Percentiles rank a stretch among this genome's conserved stretches.
These are phyloP conservation scores for Leptura quadrifasciata DNA, from an alignment of 2,888 invertebrate genomes.

Conservation along the genomic window DNA sequence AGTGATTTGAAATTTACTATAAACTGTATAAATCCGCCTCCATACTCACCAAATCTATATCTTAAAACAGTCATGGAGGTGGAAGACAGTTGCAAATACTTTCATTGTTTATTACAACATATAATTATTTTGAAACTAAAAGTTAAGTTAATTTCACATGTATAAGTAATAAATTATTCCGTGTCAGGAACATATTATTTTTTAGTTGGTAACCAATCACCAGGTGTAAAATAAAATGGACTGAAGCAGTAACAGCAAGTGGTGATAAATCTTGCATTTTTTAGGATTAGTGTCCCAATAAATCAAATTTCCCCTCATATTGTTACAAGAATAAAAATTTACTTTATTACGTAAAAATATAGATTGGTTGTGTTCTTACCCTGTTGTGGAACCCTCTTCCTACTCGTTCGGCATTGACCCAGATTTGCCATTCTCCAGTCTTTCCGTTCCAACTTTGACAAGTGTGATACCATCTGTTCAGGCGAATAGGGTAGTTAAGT, in stretches of 20 bases:
- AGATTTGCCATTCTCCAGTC: slow-evolving; percentile 93
- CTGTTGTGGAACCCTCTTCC: slow-evolving; percentile 91
- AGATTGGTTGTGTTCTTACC: slow-evolving; percentile 75
- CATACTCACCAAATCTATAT: too few species aligned
- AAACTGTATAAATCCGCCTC: too few species aligned
- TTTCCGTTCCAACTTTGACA: slow-evolving; percentile 93
- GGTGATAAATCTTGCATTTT: not conserved
- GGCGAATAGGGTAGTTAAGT: slow-evolving; percentile 81
- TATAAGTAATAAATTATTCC: too few species aligned
- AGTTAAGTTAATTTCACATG: too few species aligned
- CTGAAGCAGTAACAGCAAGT: not conserved
- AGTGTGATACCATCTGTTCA: slow-evolving; percentile 89
- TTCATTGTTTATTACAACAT: too few species aligned
- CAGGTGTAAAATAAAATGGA: too few species aligned
- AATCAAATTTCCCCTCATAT: not conserved
- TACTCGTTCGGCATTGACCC: slow-evolving; percentile 90
- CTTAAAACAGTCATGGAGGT: too few species aligned
- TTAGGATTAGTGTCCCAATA: not conserved
- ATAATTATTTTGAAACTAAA: too few species aligned
- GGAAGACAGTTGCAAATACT: too few species aligned
- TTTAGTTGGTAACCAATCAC: too few species aligned
- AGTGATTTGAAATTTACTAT: too few species aligned
- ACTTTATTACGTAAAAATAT: slow-evolving; percentile 9
- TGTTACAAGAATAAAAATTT: slow-evolving; percentile 9
- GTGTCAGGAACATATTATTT: too few species aligned